Conservation (phyloP, 2,797 vertebrate species). For the Malacoctenus gilli region DNA sequence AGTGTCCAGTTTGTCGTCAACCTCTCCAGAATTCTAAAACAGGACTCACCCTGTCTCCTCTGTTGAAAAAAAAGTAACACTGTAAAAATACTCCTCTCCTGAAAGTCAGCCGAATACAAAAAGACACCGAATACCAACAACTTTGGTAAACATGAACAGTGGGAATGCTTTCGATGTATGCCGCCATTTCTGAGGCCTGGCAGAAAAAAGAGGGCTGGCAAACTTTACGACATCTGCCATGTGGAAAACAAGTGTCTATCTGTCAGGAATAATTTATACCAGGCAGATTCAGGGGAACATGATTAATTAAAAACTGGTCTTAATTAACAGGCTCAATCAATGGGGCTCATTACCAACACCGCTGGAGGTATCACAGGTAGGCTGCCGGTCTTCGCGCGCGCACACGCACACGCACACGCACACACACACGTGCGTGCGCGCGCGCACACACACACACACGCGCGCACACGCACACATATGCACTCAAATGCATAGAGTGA, state of each 20-base stretch:
- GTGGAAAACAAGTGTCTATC: slow-evolving; percentile 53
- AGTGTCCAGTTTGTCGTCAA: too few species aligned
- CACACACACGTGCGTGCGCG: not conserved
- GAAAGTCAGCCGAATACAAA: too few species aligned
- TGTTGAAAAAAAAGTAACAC: too few species aligned
- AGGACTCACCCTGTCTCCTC: too few species aligned
- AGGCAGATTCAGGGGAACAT: slow-evolving; percentile 63
- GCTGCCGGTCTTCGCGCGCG: slow-evolving; percentile 10
- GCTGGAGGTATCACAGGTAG: slow-evolving; percentile 64
- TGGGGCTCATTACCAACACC: slow-evolving; percentile 67
- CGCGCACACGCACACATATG: not conserved
- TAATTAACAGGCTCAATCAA: slow-evolving; percentile 74
- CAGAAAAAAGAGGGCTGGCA: too few species aligned
- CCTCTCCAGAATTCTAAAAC: too few species aligned
- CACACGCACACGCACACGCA: slow-evolving; percentile 15
- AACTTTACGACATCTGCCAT: slow-evolving; percentile 48
- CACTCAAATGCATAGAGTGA: too few species aligned
- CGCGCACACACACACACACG: not conserved
- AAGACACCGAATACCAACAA: too few species aligned
- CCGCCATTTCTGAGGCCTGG: too few species aligned
- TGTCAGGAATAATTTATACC: slow-evolving; percentile 74
- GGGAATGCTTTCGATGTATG: too few species aligned
- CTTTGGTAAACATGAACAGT: too few species aligned
- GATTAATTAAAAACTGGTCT: slow-evolving; percentile 73
- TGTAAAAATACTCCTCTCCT: too few species aligned